Conservation (phyloP, 1,140 invertebrate species). For the Cepaea nemoralis region DNA sequence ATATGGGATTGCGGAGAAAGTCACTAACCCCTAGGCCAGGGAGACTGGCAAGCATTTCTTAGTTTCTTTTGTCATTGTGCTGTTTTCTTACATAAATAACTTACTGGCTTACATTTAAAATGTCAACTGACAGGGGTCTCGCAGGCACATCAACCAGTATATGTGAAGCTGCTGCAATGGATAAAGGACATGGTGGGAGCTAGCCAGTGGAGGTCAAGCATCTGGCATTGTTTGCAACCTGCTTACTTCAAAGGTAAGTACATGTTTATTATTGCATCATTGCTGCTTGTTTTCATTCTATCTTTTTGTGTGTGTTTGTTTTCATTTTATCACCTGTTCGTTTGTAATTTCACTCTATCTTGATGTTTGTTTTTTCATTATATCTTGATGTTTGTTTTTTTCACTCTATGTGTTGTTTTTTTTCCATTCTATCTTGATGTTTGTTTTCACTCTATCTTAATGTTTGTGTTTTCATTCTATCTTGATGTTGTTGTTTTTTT, state of each 20-base stretch:
- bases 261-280: not conserved
- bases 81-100: too few relatives aligned
- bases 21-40: not conserved
- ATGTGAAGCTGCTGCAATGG: not conserved
- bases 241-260: conserved; percentile 10
- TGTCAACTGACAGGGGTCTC: not conserved
- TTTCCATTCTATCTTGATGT: too few relatives aligned
- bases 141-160: not conserved
- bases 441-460: not conserved
- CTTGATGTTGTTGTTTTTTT: not conserved
- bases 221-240: not conserved
- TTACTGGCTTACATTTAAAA: not conserved
- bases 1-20: not conserved
- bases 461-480: not conserved
- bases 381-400: not conserved
- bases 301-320: not conserved
- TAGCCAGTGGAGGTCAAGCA: not conserved
- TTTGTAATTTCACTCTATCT: not conserved
- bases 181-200: not conserved
- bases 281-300: not conserved
- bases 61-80: not conserved
- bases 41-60: not conserved
- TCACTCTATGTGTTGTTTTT: too few relatives aligned
- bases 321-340: not conserved
- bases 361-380: not conserved